phyloP scores from a whole-genome alignment of 2,113 vertebrate species.

The Natator depressus region DNA sequence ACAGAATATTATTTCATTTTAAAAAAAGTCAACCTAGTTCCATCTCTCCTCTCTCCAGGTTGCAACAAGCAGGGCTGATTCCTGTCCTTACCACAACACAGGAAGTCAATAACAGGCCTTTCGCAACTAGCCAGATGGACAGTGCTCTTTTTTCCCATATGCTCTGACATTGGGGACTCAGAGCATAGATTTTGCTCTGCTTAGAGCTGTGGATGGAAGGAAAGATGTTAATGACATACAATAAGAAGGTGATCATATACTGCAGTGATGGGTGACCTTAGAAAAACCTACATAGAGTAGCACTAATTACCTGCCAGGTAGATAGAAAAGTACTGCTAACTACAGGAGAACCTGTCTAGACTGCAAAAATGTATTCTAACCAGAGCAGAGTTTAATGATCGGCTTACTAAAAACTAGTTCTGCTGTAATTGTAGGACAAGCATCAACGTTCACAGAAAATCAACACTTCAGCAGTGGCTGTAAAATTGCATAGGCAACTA shows the following conservation, averaged over 20 bases:
- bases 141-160: background rate
- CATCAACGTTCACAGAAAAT: background rate
- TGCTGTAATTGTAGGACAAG: background rate
- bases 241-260: rapidly evolving
- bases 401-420: background rate
- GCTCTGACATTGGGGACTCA: background rate
- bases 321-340: constrained; percentile 26
- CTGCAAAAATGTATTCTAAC: background rate
- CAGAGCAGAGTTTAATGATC: constrained; percentile 11
- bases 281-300: background rate
- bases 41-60: background rate
- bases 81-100: background rate
- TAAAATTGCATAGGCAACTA: background rate
- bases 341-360: background rate
- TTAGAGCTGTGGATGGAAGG: background rate
- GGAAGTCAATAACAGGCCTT: background rate
- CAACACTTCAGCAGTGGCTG: background rate
- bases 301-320: constrained; percentile 48
- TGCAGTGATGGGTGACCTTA: background rate
- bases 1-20: rapidly evolving
- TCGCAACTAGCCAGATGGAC: background rate
- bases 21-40: background rate
- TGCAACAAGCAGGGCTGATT: background rate
- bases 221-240: background rate
- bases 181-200: background rate